A percentile compares a stretch with the other conserved stretches of the same genome.
Evolutionary conservation across 2,888 invertebrate species (phyloP).

Genomic region (Coelinius sp.): DNA sequence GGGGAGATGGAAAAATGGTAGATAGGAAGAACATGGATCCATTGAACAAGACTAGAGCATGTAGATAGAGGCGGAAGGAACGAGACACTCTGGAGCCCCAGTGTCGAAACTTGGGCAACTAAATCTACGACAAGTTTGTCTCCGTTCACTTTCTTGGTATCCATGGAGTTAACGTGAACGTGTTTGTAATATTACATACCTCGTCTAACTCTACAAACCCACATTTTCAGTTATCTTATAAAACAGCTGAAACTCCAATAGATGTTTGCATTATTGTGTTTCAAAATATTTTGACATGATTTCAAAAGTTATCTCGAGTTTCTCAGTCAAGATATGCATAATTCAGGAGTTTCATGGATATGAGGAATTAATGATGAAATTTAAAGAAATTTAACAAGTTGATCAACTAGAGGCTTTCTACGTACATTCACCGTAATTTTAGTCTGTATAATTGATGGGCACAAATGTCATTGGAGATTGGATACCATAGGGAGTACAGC

Average conservation of each 20-base stretch:
- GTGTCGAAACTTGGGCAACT: slow-evolving; percentile 17
- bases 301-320: neutral
- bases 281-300: slow-evolving; percentile 20
- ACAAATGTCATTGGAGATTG: slow-evolving; percentile 4
- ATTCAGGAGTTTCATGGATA: neutral
- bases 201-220: slow-evolving; percentile 1
- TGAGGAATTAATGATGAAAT: too few relatives aligned
- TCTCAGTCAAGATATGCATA: slow-evolving; percentile 16
- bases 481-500: neutral
- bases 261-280: slow-evolving; percentile 1
- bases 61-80: neutral
- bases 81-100: slow-evolving; percentile 11
- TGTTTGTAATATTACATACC: slow-evolving; percentile 19
- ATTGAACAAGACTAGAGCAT: slow-evolving; percentile 5
- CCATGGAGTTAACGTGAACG: slow-evolving; percentile 13
- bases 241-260: slow-evolving; percentile 11
- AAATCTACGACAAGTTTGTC: slow-evolving; percentile 24
- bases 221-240: slow-evolving; percentile 22
- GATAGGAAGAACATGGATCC: neutral
- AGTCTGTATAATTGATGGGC: slow-evolving; percentile 17
- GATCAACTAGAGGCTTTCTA: neutral
- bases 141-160: slow-evolving; percentile 9
- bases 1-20: neutral
- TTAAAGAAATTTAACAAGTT: too few relatives aligned
- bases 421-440: slow-evolving; percentile 9